Percentiles rank a stretch among this genome's conserved stretches.
phyloP scores from a whole-genome alignment of 2,888 invertebrate genomes.

The Coenonympha arcania region DNA sequence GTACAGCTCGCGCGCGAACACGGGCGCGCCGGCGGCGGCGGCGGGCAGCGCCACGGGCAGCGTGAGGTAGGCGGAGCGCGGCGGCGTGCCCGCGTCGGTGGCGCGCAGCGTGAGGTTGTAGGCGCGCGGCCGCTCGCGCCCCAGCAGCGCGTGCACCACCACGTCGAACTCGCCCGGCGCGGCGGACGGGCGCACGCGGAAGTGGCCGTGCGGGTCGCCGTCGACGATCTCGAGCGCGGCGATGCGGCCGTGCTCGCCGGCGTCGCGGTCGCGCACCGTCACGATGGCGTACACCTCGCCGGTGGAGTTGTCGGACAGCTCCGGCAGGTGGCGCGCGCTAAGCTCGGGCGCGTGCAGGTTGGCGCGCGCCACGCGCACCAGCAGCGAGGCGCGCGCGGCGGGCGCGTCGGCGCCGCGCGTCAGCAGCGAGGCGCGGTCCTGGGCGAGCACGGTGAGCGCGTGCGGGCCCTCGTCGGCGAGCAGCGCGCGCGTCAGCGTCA shows the following conservation, averaged over 20 bases:
- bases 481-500: slow-evolving; percentile 86
- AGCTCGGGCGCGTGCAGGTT: slow-evolving; percentile 92
- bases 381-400: slow-evolving; percentile 84
- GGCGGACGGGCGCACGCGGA: slow-evolving; percentile 79
- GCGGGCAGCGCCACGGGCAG: slow-evolving; percentile 87
- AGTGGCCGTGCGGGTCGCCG: slow-evolving; percentile 92
- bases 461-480: slow-evolving; percentile 80
- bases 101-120: slow-evolving; percentile 92
- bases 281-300: slow-evolving; percentile 93
- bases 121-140: slow-evolving; percentile 84
- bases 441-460: slow-evolving; percentile 85
- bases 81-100: slow-evolving; percentile 86
- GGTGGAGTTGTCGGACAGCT: slow-evolving; percentile 85
- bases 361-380: slow-evolving; percentile 83
- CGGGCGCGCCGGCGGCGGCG: slow-evolving; percentile 88
- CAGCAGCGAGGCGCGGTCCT: slow-evolving; percentile 84
- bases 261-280: slow-evolving; percentile 86
- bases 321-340: slow-evolving; percentile 83
- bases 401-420: slow-evolving; percentile 72
- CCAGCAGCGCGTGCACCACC: slow-evolving; percentile 82
- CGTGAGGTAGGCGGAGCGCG: slow-evolving; percentile 83
- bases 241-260: slow-evolving; percentile 88
- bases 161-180: slow-evolving; percentile 84
- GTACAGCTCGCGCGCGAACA: slow-evolving; percentile 89
- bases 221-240: slow-evolving; percentile 87